Percentiles rank a stretch among this genome's conserved stretches.
These are phyloP conservation scores for Hirtodrosophila duncani DNA, from an alignment of 2,888 invertebrate genomes.

Conservation along the genomic window DNA sequence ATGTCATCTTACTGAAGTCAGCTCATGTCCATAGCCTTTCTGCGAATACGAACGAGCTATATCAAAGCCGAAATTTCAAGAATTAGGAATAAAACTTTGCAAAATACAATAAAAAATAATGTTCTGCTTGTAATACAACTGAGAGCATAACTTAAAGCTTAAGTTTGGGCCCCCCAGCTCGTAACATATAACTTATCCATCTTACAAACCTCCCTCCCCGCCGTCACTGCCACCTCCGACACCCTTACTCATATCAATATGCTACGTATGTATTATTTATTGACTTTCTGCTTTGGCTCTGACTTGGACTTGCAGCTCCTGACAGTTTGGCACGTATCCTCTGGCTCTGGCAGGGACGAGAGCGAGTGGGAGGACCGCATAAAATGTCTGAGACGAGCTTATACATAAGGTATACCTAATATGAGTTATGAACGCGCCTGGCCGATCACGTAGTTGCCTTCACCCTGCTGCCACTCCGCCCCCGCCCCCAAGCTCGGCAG, in stretches of 20 bases:
- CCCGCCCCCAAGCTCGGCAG: conserved; percentile 16
- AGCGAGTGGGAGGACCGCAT: conserved; percentile 8
- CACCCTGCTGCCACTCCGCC: conserved; percentile 3
- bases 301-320: conserved; percentile 20
- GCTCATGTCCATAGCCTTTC: no score
- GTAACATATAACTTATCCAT: no score
- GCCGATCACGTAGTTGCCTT: conserved; percentile 58
- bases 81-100: conserved; percentile 4
- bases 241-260: conserved; percentile 25
- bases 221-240: not conserved
- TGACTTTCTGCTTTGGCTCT: conserved; percentile 34
- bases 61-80: conserved; percentile 1
- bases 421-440: conserved; percentile 60
- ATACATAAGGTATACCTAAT: conserved; percentile 48
- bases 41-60: not conserved
- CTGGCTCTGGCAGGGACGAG: conserved; percentile 1
- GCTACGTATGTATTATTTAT: conserved; percentile 48
- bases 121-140: conserved; percentile 13
- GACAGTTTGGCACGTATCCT: conserved; percentile 50
- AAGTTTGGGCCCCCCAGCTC: not conserved
- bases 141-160: conserved; percentile 26
- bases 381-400: conserved; percentile 20
- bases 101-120: conserved; percentile 14
- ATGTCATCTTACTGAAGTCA: no score
- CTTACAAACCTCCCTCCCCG: not conserved